Evolutionary conservation across 1,140 invertebrate genomes (phyloP), one percentile per base, ranked within the genome.

Genomic region (Xylocopa sonorina): DNA sequence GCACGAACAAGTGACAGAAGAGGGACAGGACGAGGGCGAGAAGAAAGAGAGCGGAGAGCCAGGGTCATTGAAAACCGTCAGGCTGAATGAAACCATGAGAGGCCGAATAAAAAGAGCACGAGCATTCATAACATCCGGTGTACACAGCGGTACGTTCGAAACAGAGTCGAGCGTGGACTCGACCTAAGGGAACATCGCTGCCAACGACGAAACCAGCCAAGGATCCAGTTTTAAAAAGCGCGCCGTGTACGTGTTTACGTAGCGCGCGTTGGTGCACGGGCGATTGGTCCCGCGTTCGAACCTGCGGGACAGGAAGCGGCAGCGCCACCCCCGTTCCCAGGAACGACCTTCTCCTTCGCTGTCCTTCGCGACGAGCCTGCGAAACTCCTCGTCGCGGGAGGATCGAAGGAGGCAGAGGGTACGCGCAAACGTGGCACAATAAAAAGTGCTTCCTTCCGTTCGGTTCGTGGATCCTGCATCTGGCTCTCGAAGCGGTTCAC

Each of bases 361-460:
- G 24, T 34, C 74, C 74, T 60, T 67, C 60, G 16, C n/a, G n/a
- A 34, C 67, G 53, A 6, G 29, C 48, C 79, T 48, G 51, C 77
- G n/a, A 24, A 38, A 4, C 53, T 58, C 34, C 48, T 68, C 55
- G 67, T 72, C 67, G 81, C 73, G 64, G 60, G 81, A 67, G 83
- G 82, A 46, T 53, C 74, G 74, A 89, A 87, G 88, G 89, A 90
- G 84, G 84, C 88, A 81, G 82, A 67, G 78, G 87, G 87, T 74
- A 85, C n/a, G n/a, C n/a, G n/a, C n/a, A n/a, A n/a, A n/a, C n/a
- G n/a, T n/a, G 88, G 82, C 87, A 89, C 87, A 90, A 91, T 88
- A 88, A 90, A 90, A 90, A 90, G 86, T 88, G 88, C 88, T 90
- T 90, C 89, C 89, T 91, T 90, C 90, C 90, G 90, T 89, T 91